Percentiles rank a stretch among this genome's conserved stretches.
Evolutionary conservation across 2,888 invertebrate species (phyloP).

Genomic region (Saturnia pavonia): DNA sequence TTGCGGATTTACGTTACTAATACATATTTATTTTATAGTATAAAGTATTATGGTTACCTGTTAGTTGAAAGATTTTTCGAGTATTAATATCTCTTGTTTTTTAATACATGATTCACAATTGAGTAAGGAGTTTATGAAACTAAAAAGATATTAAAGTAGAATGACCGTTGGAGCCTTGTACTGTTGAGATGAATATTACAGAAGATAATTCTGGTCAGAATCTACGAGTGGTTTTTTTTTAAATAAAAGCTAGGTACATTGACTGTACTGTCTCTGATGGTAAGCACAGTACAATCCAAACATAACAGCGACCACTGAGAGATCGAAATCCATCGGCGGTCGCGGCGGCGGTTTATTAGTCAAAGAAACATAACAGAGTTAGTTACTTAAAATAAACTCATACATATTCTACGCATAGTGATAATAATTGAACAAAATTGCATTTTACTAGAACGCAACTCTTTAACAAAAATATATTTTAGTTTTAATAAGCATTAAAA

Average conservation of each 20-base stretch:
- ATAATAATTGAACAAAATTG: not conserved
- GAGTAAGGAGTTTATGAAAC: no score
- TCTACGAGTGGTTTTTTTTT: no score
- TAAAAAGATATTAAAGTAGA: no score
- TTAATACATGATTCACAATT: not conserved
- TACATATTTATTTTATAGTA: conserved; percentile 19
- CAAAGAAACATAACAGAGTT: no score
- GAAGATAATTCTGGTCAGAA: no score
- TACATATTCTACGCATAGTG: not conserved
- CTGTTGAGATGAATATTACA: no score
- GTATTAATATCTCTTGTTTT: not conserved
- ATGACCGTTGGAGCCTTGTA: no score
- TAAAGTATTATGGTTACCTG: not conserved
- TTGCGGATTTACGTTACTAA: conserved; percentile 40
- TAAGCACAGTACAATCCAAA: no score
- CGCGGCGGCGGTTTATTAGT: not conserved
- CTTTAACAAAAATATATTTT: not conserved
- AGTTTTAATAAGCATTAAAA: no score
- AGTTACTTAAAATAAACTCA: conserved; percentile 2
- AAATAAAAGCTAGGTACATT: no score
- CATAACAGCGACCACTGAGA: no score
- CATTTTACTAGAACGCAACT: not conserved
- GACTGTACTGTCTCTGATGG: no score
- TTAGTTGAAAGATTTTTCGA: not conserved
- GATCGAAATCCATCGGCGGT: not conserved